Conservation (phyloP, 2,113 vertebrate species). For the Nesoenas mayeri region DNA sequence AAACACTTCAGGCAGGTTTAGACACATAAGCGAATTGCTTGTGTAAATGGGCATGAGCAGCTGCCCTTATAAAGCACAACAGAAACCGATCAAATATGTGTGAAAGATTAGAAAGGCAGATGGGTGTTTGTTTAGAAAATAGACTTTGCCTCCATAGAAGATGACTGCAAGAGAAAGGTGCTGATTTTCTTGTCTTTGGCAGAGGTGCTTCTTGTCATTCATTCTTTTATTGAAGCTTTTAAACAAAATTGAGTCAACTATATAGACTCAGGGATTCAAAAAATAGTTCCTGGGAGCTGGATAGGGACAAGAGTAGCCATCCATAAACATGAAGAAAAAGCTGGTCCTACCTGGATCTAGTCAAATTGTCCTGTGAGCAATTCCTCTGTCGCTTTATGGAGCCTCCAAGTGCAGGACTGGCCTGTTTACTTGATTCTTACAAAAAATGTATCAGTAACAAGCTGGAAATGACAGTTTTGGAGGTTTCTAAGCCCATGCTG, state of each 20-base stretch:
- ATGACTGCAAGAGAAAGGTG: background rate
- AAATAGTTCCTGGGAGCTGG: background rate
- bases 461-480: background rate
- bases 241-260: background rate
- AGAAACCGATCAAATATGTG: background rate
- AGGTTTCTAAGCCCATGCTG: background rate
- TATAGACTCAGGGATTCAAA: background rate
- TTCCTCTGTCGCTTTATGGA: background rate
- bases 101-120: background rate
- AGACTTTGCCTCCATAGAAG: background rate
- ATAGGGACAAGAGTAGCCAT: background rate
- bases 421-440: background rate
- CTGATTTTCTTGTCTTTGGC: background rate
- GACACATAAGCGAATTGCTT: background rate
- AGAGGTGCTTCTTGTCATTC: background rate
- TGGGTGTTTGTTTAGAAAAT: background rate
- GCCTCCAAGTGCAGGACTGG: background rate
- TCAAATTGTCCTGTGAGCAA: background rate
- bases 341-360: background rate
- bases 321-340: background rate
- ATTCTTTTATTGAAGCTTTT: background rate
- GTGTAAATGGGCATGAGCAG: slow-evolving; percentile 11
- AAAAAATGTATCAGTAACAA: background rate
- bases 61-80: slow-evolving; percentile 1
- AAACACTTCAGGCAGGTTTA: slow-evolving; percentile 47